These are phyloP conservation scores for Zaprionus inermis DNA, from an alignment of 1,140 invertebrate species.

Conservation along the genomic window DNA sequence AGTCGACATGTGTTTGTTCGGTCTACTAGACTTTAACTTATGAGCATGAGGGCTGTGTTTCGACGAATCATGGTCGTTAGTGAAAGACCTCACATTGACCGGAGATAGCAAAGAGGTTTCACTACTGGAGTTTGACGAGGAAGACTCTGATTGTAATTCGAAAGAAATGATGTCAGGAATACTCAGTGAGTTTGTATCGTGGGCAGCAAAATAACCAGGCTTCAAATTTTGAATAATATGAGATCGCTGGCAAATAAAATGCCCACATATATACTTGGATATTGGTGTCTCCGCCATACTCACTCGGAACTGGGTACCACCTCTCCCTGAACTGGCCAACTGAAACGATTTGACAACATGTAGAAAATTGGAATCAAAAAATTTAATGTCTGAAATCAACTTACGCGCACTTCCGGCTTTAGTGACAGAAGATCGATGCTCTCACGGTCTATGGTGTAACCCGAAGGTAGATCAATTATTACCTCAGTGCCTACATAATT, in stretches of 20 bases:
- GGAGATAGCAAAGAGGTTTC: background rate
- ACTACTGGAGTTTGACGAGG: background rate
- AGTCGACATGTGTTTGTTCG: too few species aligned
- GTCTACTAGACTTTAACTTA: too few species aligned
- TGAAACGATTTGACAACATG: background rate
- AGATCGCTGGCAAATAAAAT: background rate
- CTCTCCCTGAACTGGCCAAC: background rate
- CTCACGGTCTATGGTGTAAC: background rate
- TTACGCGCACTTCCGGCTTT: background rate
- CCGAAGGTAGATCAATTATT: slow-evolving; percentile 24
- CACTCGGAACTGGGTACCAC: slow-evolving; percentile 16
- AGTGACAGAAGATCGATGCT: background rate
- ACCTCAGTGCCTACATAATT: slow-evolving; percentile 28
- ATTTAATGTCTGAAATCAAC: background rate
- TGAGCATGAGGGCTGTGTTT: too few species aligned
- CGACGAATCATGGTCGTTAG: too few species aligned
- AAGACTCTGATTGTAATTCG: background rate
- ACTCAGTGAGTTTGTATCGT: slow-evolving; percentile 23
- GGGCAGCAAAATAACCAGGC: background rate
- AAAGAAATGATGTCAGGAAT: slow-evolving; percentile 7
- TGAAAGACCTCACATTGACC: too few species aligned
- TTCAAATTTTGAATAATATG: slow-evolving; percentile 13
- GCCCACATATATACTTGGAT: background rate
- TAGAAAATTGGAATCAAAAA: background rate
- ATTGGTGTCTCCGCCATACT: background rate